Base-by-base conservation (phyloP, 2,888 invertebrate genomes). In the Ectobius pallidus region DNA sequence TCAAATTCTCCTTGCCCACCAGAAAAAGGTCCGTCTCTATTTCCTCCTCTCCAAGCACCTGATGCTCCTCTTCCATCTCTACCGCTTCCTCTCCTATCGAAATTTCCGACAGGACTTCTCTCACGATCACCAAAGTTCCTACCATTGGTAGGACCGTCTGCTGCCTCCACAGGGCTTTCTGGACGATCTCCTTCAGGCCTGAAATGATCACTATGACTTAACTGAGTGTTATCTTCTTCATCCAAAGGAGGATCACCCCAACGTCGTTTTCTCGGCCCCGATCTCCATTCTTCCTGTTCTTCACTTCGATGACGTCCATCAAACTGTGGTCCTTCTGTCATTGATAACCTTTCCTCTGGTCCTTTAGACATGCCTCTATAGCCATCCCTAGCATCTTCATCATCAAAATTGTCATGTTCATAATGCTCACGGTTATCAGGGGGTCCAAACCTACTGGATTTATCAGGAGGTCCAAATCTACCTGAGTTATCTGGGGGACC, bases 101-200 rank as follows among this genome's bases (percentile, higher is more conserved):
- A 46, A 81, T 82, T 67, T 81, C 34, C 34, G 34, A 6, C 34
- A 34, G 7, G 34, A 84, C 75, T 81, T 84, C 14, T 11, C 27
- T 0, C 25, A 22, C 27, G 18, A n/a, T 18, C 62, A 11, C 32
- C 34, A n/a, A n/a, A n/a, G n/a, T n/a, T 42, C 14, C 65, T 18
- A 44, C 46, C 46, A 9, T 62, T 34, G 32, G 14, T 70, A 11
- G 39, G 32, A 55, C 42, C 30, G 20, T 52, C 61, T 30, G 25
- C 70, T 32, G 11, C 32, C 14, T 65, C 65, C 1, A 18, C 11
- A 16, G 65, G 65, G 46, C 65, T 65, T 22, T 63, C 34, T 27
- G 52, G 67, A n/a, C 52, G 44, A 11, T 44, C 27, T 18, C 68
- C 69, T 25, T 20, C n/a, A 27, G 65, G 22, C 3, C 39, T 20